These are phyloP conservation scores for Microcebus griseorufus DNA, from an alignment of 2,113 vertebrate species.

Conservation along the genomic window DNA sequence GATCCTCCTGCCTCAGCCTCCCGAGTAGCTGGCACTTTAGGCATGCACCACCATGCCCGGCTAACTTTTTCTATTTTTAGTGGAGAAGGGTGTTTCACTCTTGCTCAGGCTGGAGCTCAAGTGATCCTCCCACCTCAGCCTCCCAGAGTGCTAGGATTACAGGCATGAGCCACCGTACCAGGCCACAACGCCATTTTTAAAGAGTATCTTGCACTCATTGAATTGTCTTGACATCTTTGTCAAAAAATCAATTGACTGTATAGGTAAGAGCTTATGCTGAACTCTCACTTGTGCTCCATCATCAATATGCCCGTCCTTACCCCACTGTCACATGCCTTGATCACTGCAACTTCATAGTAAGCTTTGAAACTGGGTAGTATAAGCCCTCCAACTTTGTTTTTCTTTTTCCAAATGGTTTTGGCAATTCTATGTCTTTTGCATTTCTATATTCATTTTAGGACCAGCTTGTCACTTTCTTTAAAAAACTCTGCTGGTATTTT, in stretches of 20 bases:
- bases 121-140: too few species aligned
- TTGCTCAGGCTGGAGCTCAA: too few species aligned
- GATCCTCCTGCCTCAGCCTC: too few species aligned
- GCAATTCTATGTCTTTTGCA: neutral
- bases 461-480: neutral
- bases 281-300: neutral
- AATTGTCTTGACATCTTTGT: neutral
- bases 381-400: neutral
- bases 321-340: fast-evolving
- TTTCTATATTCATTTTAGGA: neutral
- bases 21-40: too few species aligned
- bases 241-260: neutral
- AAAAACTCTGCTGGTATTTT: neutral
- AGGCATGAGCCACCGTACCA: too few species aligned
- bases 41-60: too few species aligned
- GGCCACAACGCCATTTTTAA: neutral
- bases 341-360: too few species aligned
- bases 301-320: neutral
- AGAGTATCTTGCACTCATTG: neutral
- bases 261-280: neutral
- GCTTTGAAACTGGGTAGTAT: neutral
- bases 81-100: too few species aligned
- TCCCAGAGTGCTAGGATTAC: too few species aligned
- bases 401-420: neutral
- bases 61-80: too few species aligned